A percentile compares a stretch with the other conserved stretches of the same genome.
These are phyloP conservation scores for Beaufortia kweichowensis DNA, from an alignment of 2,113 vertebrate genomes.

Conservation along the genomic window DNA sequence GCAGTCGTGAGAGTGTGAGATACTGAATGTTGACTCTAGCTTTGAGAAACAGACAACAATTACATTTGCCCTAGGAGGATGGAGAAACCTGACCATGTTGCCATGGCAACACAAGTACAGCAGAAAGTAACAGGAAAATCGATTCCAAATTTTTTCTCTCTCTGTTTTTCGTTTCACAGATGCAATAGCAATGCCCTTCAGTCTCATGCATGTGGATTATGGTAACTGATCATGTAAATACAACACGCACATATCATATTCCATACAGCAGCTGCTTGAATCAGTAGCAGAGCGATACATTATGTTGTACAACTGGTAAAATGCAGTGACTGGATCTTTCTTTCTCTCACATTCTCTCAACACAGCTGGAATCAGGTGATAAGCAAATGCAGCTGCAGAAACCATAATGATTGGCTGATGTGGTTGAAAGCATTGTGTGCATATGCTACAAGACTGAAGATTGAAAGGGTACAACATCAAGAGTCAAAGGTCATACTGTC, in stretches of 20 bases:
- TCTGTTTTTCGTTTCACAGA: conserved; percentile 62
- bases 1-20: conserved; percentile 42
- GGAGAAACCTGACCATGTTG: conserved; percentile 78
- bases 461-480: conserved; percentile 63
- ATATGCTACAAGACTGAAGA: conserved; percentile 57
- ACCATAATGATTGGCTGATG: conserved; percentile 68
- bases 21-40: conserved; percentile 67
- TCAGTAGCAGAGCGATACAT: background rate
- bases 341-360: conserved; percentile 26
- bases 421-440: too few species aligned
- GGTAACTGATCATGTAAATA: conserved; percentile 13
- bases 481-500: conserved; percentile 66
- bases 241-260: background rate
- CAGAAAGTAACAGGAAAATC: conserved; percentile 79
- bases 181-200: conserved; percentile 61
- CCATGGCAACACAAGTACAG: conserved; percentile 80
- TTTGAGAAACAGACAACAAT: conserved; percentile 76
- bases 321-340: background rate
- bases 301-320: background rate
- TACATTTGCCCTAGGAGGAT: conserved; percentile 80
- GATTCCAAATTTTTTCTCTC: conserved; percentile 72
- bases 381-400: conserved; percentile 64
- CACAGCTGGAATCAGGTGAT: conserved; percentile 76
- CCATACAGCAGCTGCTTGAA: background rate
- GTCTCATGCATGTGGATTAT: conserved; percentile 35